Base-by-base conservation (phyloP, 2,888 invertebrate genomes). In the Pogonocherus hispidulus region DNA sequence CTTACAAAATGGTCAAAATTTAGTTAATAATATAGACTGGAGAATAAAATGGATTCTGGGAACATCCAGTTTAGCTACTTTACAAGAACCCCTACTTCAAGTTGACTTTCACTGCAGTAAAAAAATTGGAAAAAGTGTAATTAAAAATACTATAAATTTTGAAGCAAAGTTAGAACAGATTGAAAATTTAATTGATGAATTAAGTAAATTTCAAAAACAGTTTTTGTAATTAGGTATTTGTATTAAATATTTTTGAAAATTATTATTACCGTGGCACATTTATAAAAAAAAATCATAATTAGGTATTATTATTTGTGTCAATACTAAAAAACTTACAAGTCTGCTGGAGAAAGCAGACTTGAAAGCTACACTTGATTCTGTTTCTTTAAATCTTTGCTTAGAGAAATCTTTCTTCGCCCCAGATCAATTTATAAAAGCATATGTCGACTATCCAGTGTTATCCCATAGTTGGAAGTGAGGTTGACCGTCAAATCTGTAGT, bases 41-140 rank as follows among this genome's bases (percentile, higher is more conserved):
- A 86, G 86, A 80, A 72, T 89, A 32, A 88, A 87, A 84, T 86
- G 88, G 82, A 77, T 88, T 23, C 84, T 88, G 80, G 89, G 89
- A 18, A 87, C 87, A 47, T 88, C 88, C 63, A 85, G 85, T 75
- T 78, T 88, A 66, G 85, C 87, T 35, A 82, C 86, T 0, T 69
- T 87, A 14, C 83, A 85, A 69, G 86, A 88, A 80, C 85, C 87
- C 5, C 75, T 88, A 27, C 74, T 88, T 27, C 87, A 88, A 70
- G 62, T 89, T 49, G 86, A 88, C 76, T 79, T 89, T 19, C 77
- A 81, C 66, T 85, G 83, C 75, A 62, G 75, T 19, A 71, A 74
- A 44, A 77, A 75, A 44, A 69, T 66, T 32, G 55, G 60, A 23
- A 64, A 67, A 14, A 59, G 72, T 8, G 67, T 14, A 11, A 66